Conservation (phyloP, 1,140 invertebrate species). For the Phortica variegata region DNA sequence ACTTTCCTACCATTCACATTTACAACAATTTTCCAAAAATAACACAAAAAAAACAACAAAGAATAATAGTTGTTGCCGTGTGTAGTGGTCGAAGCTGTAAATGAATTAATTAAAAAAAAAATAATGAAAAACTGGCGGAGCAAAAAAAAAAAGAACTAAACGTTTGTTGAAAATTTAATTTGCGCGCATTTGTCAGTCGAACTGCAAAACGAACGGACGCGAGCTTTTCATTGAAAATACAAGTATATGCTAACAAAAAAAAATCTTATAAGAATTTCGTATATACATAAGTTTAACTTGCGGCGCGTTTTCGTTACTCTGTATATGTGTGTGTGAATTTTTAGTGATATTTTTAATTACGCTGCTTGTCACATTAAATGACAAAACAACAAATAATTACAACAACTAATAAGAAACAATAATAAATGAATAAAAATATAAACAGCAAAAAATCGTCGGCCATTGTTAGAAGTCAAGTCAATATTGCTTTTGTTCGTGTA, state of each 20-base stretch:
- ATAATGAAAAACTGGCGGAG: no score
- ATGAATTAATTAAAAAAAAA: background rate
- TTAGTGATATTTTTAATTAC: conserved; percentile 34
- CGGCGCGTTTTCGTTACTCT: conserved; percentile 19
- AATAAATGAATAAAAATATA: no score
- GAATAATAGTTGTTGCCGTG: conserved; percentile 13
- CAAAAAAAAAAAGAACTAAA: no score
- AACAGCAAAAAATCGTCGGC: no score
- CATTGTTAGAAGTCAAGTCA: no score
- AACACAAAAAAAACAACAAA: conserved; percentile 15
- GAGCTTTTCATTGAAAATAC: background rate
- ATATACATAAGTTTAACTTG: conserved; percentile 5
- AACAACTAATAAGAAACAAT: no score
- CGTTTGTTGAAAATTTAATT: no score
- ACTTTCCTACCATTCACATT: no score
- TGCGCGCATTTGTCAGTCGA: no score
- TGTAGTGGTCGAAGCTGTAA: conserved; percentile 7
- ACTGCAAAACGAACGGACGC: no score
- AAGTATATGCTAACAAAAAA: conserved; percentile 18
- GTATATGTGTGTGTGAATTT: conserved; percentile 22
- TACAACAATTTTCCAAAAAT: conserved; percentile 16
- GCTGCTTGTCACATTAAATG: conserved; percentile 1
- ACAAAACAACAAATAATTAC: no score
- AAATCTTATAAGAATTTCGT: conserved; percentile 29
- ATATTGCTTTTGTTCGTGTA: no score